Evolutionary conservation across 2,888 invertebrate species (phyloP).

Genomic region (Dicyrtomina minuta): DNA sequence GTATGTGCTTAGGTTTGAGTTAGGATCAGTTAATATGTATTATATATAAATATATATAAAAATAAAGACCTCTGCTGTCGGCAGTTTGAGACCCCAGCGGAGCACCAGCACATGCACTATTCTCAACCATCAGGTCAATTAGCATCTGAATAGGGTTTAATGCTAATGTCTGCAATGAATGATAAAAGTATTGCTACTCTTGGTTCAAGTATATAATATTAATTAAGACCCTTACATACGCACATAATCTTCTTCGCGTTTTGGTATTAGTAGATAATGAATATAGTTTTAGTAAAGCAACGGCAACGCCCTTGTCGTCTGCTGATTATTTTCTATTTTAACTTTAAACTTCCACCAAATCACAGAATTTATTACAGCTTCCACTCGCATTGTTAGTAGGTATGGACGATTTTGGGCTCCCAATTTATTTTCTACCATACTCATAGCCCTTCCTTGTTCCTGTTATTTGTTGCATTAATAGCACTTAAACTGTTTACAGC

Average conservation of each 20-base stretch:
- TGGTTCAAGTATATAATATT: constrained; percentile 11
- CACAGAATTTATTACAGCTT: not conserved
- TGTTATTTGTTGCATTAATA: too few relatives aligned
- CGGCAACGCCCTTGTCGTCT: constrained; percentile 7
- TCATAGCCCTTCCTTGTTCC: not conserved
- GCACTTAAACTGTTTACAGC: too few relatives aligned
- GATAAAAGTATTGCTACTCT: constrained; percentile 20
- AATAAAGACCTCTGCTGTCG: not conserved
- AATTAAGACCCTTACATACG: not conserved
- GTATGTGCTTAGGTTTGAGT: not conserved
- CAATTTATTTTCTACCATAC: not conserved
- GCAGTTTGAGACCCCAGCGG: not conserved
- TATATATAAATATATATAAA: not conserved
- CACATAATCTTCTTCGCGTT: constrained; percentile 12
- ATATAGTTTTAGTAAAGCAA: constrained; percentile 11
- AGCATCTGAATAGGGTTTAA: constrained; percentile 23
- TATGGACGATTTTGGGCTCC: not conserved
- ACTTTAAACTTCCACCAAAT: not conserved
- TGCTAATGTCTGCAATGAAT: constrained; percentile 18
- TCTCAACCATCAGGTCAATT: constrained; percentile 21
- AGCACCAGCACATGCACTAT: constrained; percentile 2
- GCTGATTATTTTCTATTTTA: not conserved
- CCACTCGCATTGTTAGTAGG: not conserved
- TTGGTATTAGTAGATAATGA: constrained; percentile 15
- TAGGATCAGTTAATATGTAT: not conserved